These are phyloP conservation scores for Sepioteuthis lessoniana DNA, from an alignment of 2,888 invertebrate species.

Conservation along the genomic window DNA sequence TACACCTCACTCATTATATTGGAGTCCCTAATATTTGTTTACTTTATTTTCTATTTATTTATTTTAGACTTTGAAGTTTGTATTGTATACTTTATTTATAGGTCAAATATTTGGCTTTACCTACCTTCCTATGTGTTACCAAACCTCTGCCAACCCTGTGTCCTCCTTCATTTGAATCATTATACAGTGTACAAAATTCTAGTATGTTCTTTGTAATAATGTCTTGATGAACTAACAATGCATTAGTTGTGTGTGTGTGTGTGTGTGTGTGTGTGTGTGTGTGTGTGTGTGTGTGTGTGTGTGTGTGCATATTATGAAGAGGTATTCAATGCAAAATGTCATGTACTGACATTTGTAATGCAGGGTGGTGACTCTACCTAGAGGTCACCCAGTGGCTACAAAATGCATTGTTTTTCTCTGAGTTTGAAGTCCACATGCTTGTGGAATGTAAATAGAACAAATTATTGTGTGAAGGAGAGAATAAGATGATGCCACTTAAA, in stretches of 20 bases:
- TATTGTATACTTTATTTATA: constrained; percentile 5
- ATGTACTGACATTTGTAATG: constrained; percentile 33
- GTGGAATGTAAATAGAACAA: not conserved
- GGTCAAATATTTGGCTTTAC: not conserved
- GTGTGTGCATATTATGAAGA: not conserved
- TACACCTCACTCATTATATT: too few species aligned
- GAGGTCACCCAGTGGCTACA: constrained; percentile 10
- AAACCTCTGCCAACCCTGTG: not conserved
- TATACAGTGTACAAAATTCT: not conserved
- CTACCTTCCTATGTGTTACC: not conserved
- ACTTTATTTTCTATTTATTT: not conserved
- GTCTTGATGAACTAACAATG: not conserved
- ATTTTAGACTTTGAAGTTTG: not conserved
- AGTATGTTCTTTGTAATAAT: not conserved
- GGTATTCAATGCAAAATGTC: not conserved
- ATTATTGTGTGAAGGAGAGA: not conserved
- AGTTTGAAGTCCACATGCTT: not conserved
- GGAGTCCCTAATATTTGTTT: not conserved
- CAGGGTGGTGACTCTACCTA: not conserved
- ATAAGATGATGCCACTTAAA: not conserved
- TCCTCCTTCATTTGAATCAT: not conserved
- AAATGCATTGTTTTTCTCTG: constrained; percentile 10
- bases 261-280: not conserved
- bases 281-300: not conserved
- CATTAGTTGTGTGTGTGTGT: not conserved